Evolutionary conservation across 2,797 vertebrate species (phyloP).

Genomic region (Poeciliopsis infans): DNA sequence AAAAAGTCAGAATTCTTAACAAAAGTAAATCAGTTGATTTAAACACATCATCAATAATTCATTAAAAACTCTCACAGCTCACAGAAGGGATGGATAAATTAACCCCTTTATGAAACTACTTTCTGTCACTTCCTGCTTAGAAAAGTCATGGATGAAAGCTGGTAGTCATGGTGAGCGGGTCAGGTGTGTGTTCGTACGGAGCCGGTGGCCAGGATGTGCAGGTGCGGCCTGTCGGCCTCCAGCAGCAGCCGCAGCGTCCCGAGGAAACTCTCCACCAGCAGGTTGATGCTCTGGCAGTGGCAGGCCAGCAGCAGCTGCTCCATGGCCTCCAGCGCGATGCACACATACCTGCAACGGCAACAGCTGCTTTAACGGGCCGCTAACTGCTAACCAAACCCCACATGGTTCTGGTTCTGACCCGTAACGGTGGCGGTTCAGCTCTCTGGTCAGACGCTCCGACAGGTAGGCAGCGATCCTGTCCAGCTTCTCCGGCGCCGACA

Average conservation of each 20-base stretch:
- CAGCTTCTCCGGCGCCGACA: conserved; percentile 93
- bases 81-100: no score
- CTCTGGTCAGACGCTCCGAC: conserved; percentile 89
- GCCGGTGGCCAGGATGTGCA: conserved; percentile 92
- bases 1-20: no score
- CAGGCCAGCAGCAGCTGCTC: conserved; percentile 95
- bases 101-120: no score
- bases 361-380: background rate
- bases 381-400: no score
- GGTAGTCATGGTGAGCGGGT: no score
- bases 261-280: conserved; percentile 95
- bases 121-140: no score
- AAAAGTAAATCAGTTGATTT: no score
- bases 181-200: conserved; percentile 76
- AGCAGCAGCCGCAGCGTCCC: conserved; percentile 92
- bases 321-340: conserved; percentile 85
- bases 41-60: no score
- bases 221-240: conserved; percentile 90
- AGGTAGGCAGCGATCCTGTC: conserved; percentile 93
- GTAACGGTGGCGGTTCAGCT: conserved; percentile 90
- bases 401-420: conserved; percentile 74
- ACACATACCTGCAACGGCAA: conserved; percentile 47
- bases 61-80: no score
- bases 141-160: no score
- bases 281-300: conserved; percentile 96